Evolutionary conservation across 2,797 vertebrate species (phyloP), one percentile per base, ranked within the genome.

Genomic region (Catamblyrhynchus diadema): DNA sequence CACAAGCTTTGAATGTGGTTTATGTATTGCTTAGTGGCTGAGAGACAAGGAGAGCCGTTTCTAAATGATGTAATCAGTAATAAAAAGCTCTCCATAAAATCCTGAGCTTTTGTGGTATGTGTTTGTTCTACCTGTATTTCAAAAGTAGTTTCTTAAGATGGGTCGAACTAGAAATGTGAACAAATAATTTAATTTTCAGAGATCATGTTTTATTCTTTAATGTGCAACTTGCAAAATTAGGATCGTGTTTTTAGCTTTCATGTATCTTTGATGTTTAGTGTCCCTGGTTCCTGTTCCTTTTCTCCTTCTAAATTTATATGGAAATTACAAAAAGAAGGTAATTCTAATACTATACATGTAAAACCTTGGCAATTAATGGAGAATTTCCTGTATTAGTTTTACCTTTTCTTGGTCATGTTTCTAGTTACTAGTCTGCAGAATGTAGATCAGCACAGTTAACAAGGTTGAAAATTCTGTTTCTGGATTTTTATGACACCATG

Each of bases 1-100:
- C 0, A 1, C 19, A 35, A 56, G 37, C 22, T 74, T 60, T 70
- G 25, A 75, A 41, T 64, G 27, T 65, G 19, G 13, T 75, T 66
- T 79, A 77, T 70, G 8, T 73, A 28, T 28, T 50, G 41, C 15
- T 64, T 64, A 53, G 44, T 65, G 35, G 6, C 28, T 66, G 56
- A 70, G 35, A 81, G 37, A 48, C 0, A 0, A 47, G 44, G 48
- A 79, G 32, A 82, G 22, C 6, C 1, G 0, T 66, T 84, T 66
- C 44, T 87, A 12, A 50, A 16, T 69, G 0, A 61, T 53, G 27
- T 62, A 56, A 59, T 19, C 12, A 27, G 50, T 88, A 73, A 41
- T 61, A 59, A 62, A 57, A 3, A 12, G 8, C 8, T 75, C 27
- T 57, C 3, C 37, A 1, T 65, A 33, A 66, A 84, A 77, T 51